phyloP scores from a whole-genome alignment of 2,113 vertebrate genomes.

The Myiozetetes cayanensis region DNA sequence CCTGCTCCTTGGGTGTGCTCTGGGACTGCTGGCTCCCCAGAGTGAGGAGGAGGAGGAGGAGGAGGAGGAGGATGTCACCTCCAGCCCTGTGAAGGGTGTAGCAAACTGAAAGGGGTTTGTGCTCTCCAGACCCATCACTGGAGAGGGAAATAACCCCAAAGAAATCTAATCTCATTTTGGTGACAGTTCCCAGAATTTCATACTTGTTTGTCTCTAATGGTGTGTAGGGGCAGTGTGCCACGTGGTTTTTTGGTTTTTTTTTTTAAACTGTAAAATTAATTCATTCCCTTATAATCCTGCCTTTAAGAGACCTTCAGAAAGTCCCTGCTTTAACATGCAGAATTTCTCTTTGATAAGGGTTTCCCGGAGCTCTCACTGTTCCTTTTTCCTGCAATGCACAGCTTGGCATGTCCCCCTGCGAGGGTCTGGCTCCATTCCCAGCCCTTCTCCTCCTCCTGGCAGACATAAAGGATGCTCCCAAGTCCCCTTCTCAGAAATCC shows the following conservation, averaged over 20 bases:
- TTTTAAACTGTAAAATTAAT: neutral
- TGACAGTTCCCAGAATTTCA: neutral
- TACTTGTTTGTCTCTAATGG: neutral
- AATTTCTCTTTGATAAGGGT: neutral
- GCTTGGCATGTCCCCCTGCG: neutral
- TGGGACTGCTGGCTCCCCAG: neutral
- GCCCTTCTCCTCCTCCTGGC: neutral
- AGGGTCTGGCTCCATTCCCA: neutral
- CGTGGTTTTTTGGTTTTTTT: neutral
- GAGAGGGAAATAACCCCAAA: neutral
- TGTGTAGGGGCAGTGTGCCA: neutral
- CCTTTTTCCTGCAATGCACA: neutral
- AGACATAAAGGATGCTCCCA: neutral
- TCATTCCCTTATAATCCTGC: neutral
- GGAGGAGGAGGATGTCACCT: neutral
- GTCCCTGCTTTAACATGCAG: neutral
- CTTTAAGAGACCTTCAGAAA: neutral
- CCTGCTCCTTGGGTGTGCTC: fast-evolving
- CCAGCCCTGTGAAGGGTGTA: neutral
- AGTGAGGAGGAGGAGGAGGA: neutral
- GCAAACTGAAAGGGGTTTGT: neutral
- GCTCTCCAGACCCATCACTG: neutral
- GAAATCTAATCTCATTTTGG: neutral
- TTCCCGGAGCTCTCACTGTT: neutral
- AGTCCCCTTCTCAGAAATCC: neutral